Conservation (phyloP, 2,797 vertebrate species). For the Otolemur crassicaudatus region DNA sequence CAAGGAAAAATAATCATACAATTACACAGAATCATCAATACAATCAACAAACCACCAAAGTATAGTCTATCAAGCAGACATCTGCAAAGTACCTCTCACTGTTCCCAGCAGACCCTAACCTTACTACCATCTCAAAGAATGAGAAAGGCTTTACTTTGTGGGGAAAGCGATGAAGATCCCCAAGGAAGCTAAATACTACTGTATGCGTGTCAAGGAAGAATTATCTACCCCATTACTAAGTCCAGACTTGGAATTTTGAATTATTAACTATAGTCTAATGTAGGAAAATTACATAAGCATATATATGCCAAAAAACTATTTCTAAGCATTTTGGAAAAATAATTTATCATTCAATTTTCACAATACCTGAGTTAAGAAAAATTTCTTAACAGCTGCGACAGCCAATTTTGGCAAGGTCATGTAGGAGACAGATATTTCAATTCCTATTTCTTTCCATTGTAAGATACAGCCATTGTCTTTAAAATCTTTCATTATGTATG, state of each 20-base stretch:
- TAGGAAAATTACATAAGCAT: not conserved
- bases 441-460: not conserved
- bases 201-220: not conserved
- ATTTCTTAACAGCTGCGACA: not conserved
- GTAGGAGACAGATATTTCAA: not conserved
- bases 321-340: conserved; percentile 17
- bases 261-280: not conserved
- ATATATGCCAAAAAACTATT: not conserved
- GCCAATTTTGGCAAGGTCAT: not conserved
- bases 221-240: not conserved
- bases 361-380: not conserved
- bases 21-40: not conserved
- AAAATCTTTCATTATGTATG: not conserved
- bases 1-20: not conserved
- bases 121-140: not conserved
- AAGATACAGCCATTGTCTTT: conserved; percentile 5
- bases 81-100: not conserved
- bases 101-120: not conserved
- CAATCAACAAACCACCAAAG: not conserved
- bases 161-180: not conserved
- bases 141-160: not conserved
- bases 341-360: not conserved
- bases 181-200: not conserved
- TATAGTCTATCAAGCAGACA: not conserved
- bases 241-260: conserved; percentile 3